Base-by-base conservation (phyloP, 2,888 invertebrate genomes). In the Pristionchus maxplancki region DNA sequence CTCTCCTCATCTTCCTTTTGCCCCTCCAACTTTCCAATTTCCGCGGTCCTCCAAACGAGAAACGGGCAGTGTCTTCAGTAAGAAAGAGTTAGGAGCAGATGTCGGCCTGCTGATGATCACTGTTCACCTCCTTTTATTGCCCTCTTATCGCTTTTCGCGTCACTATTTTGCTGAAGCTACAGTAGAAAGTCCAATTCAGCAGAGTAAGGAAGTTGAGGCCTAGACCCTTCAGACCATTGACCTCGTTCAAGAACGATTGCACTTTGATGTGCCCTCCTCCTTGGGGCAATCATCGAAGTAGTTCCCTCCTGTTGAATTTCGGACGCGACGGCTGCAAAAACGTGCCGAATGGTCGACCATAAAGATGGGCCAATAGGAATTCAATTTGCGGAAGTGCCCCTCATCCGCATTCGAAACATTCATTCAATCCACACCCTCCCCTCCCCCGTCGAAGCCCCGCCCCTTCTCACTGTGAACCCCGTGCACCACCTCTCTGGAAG, bases 11-110 rank as follows among this genome's bases (percentile, higher is more conserved):
- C 48, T 78, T 58, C 58, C 58, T 58, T 9, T n/a, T 8, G 24
- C n/a, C 28, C 74, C 31, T 71, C 44, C 78, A 78, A 78, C 44
- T 78, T 78, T 78, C 48, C 78, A 78, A 78, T 78, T 78, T 78
- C 78, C 78, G 9, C 5, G 37, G 50, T 50, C 50, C 44, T 24
- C 78, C 28, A 78, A 78, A 44, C 78, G 78, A 78, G 78, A 78
- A 48, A 44, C 44, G 40, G 67, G 8, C n/a, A n/a, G 28, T 11
- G 78, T 15, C 71, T 5, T 15, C 34, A 17, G 37, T 37, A 71
- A 34, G 34, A 37, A n/a, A n/a, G n/a, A 71, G 71, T 71, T 71
- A 15, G 24, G 62, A 28, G 58, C 11, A 67, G 62, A 28, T n/a
- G 15, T 4, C 62, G 24, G 11, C 58, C 58, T 28, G n/a, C n/a